Base-by-base conservation (phyloP, 1,140 invertebrate species). In the Drosophila lowei region DNA sequence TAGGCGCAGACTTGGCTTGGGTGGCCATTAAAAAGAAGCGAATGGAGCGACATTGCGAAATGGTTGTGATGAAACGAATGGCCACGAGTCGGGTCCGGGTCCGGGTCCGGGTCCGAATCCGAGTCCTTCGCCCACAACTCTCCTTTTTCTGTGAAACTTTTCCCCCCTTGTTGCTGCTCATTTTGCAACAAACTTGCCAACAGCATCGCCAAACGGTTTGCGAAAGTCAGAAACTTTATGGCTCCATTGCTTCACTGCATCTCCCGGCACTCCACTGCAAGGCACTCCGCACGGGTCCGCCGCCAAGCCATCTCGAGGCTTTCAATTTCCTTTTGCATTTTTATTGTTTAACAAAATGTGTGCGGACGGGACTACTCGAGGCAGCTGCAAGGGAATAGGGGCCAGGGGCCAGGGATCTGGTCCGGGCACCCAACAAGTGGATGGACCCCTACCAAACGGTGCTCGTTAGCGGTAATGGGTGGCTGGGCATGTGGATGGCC, bases 241-340 rank as follows among this genome's bases (percentile, higher is more conserved):
- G 59, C 61, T 50, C 56, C 49, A 75, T 57, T 57, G 58, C 71
- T 59, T 52, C 30, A 41, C 44, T 9, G 30, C 30, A 34, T 56
- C 54, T 25, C 5, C 25, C 42, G 18, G 16, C 9, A 38, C 34
- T 23, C 15, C 23, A 7, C 16, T 49, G 41, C 8, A 42, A 25
- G 9, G 46, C 68, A 23, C 30, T 28, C 6, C 34, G 11, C 43
- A 23, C n/a, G 38, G 6, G 44, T 21, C 30, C 30, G 7, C 28
- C 7, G 30, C 34, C 34, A 9, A 9, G 34, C 42, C 52, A 57
- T 47, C 72, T 72, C 57, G 48, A 50, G 54, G 72, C 77, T 66
- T 80, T 85, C 77, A 80, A 86, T 80, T 85, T 77, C 68, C 63
- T 74, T 70, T 78, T 72, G 48, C 57, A 75, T 77, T 85, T 78